Conservation (phyloP, 2,797 vertebrate genomes). For the Hafferia zeledoni region DNA sequence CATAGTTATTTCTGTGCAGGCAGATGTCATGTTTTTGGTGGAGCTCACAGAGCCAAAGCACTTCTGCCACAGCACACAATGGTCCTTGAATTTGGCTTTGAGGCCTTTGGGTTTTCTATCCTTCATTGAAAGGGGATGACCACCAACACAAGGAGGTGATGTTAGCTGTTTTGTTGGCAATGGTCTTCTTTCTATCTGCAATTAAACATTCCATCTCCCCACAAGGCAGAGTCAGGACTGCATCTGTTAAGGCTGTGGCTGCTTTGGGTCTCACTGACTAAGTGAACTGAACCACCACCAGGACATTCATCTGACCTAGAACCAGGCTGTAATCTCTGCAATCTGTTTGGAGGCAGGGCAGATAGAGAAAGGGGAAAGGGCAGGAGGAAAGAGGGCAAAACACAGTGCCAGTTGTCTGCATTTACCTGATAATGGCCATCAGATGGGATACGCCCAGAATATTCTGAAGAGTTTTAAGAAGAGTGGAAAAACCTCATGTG, state of each 20-base stretch:
- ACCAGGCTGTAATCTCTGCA: neutral
- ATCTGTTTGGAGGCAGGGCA: neutral
- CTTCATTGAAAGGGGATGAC: neutral
- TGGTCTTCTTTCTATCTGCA: neutral
- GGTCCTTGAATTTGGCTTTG: neutral
- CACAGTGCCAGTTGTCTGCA: neutral
- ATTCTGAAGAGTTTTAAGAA: neutral
- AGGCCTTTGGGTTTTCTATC: neutral
- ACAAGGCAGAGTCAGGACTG: neutral
- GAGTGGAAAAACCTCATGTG: neutral
- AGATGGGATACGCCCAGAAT: neutral
- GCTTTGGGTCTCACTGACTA: neutral
- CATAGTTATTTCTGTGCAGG: neutral
- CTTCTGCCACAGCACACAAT: accelerated
- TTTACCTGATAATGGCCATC: neutral
- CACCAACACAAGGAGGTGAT: neutral
- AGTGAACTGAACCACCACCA: neutral
- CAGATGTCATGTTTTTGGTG: neutral
- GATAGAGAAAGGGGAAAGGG: neutral
- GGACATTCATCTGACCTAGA: neutral
- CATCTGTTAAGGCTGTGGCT: neutral
- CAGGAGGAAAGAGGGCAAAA: neutral
- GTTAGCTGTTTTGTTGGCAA: neutral
- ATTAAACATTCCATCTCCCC: neutral
- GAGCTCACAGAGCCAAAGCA: neutral